Percentiles rank a stretch among this genome's conserved stretches.
phyloP scores from a whole-genome alignment of 2,797 vertebrate species.

The Vipera latastei region DNA sequence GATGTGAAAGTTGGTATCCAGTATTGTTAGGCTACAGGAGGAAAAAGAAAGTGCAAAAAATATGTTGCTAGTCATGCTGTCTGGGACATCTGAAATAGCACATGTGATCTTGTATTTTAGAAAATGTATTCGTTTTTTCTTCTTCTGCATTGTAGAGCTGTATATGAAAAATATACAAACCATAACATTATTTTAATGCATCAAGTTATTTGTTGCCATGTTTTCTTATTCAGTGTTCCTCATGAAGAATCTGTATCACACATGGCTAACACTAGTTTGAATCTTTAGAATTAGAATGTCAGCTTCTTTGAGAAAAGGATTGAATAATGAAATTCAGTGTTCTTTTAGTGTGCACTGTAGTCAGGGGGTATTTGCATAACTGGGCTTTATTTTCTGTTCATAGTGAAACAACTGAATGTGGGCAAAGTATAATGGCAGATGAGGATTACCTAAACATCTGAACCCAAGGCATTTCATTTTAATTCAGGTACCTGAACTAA shows the following conservation, averaged over 20 bases:
- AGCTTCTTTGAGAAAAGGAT: background rate
- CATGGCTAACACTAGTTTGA: background rate
- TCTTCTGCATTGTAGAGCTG: background rate
- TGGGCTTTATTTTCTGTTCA: background rate
- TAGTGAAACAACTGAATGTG: background rate
- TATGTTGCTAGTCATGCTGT: slow-evolving; percentile 16
- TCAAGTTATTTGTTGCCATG: background rate
- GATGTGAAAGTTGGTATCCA: slow-evolving; percentile 8
- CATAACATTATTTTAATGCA: background rate
- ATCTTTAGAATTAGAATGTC: background rate
- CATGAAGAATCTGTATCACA: background rate
- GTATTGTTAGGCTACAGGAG: slow-evolving; percentile 1
- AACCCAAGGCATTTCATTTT: background rate
- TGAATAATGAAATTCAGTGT: background rate
- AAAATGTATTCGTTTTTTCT: background rate
- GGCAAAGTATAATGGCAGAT: background rate
- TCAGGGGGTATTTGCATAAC: background rate
- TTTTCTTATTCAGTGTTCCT: background rate
- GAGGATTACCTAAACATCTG: background rate
- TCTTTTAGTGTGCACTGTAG: background rate
- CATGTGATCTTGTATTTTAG: slow-evolving; percentile 25
- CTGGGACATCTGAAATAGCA: slow-evolving; percentile 1
- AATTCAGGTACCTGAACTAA: background rate
- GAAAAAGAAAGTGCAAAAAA: slow-evolving; percentile 15
- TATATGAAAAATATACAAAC: background rate